Base-by-base conservation (phyloP, 2,113 vertebrate genomes). In the Calcarius ornatus region DNA sequence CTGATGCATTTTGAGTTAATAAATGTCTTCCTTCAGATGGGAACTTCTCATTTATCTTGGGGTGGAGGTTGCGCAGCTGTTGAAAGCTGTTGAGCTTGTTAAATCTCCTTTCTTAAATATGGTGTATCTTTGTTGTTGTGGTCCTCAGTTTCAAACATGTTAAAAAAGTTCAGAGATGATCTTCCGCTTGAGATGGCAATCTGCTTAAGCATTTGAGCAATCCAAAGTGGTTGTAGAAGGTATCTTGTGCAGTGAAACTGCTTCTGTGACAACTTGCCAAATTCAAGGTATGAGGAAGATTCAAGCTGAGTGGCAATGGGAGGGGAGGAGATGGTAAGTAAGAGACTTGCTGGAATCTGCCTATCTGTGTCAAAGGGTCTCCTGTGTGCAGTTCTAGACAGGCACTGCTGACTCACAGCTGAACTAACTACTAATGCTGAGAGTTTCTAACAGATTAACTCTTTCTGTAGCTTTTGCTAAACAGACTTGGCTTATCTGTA, bases 381-480 rank as follows among this genome's bases (percentile, higher is more conserved):
- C 71, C 75, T 70, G 66, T 93, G 95, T 57, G 66, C 95, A 95
- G 86, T 69, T 96, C 78, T 75, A 45, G 80, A 86, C 94, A 94
- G 81, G 92, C 92, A 69, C 51, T 97, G 96, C 91, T 97, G 95
- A 97, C 87, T 97, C 96, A 96, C 83, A 95, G 71, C 80, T 86
- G 30, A 81, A 92, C 37, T 61, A 42, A 86, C 84, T 93, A 21
- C 51, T 94, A 63, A 16, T 3, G 13, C 61, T 40, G 40, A 78
- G 40, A 3, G 9, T 23, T 82, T 82, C 54, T 37, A 59, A 24
- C 18, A 50, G 40, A n/a, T 96, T 97, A 95, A 93, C 91, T 43
- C 79, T 85, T 83, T 47, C 38, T 61, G 30, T 56, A 38, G 38
- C 51, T 66, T 82, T 35, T 59, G 24, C 64, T 50, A 14, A 56